Percentiles rank a stretch among this genome's conserved stretches.
Evolutionary conservation across 1,140 invertebrate genomes (phyloP).

Genomic region (Neodiprion virginianus): DNA sequence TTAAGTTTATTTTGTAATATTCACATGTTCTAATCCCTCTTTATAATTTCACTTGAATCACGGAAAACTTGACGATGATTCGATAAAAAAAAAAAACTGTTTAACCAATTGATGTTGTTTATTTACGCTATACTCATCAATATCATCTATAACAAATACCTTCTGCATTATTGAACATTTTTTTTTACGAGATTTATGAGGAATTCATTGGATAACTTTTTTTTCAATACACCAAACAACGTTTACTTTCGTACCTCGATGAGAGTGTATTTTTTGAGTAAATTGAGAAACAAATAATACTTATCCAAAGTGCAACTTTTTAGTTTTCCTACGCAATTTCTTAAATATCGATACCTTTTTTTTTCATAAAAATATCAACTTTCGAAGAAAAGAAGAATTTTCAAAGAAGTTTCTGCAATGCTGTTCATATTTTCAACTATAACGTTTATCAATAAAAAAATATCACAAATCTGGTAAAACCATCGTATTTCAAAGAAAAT

Average conservation of each 20-base stretch:
- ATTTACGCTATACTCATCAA: not conserved
- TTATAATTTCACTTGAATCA: too few relatives aligned
- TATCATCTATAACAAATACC: not conserved
- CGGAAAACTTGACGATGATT: too few relatives aligned
- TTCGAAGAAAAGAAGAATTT: not conserved
- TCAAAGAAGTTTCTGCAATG: not conserved
- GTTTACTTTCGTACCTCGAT: not conserved
- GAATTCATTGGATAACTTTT: not conserved
- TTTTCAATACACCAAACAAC: not conserved
- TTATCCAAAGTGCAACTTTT: not conserved
- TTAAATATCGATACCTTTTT: constrained; percentile 5
- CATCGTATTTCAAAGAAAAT: not conserved
- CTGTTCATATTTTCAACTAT: not conserved
- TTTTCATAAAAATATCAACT: not conserved
- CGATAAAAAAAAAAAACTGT: too few relatives aligned
- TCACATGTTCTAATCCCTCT: not conserved
- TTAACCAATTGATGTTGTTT: not conserved
- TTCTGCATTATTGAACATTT: not conserved
- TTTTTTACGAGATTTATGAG: not conserved
- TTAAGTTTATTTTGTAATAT: not conserved
- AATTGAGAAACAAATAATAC: not conserved
- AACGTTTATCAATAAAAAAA: not conserved
- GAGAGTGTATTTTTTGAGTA: constrained; percentile 5
- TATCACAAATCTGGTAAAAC: constrained; percentile 1
- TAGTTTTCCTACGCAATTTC: not conserved